Conservation (phyloP, 1,140 invertebrate species). For the Goniozus legneri region DNA sequence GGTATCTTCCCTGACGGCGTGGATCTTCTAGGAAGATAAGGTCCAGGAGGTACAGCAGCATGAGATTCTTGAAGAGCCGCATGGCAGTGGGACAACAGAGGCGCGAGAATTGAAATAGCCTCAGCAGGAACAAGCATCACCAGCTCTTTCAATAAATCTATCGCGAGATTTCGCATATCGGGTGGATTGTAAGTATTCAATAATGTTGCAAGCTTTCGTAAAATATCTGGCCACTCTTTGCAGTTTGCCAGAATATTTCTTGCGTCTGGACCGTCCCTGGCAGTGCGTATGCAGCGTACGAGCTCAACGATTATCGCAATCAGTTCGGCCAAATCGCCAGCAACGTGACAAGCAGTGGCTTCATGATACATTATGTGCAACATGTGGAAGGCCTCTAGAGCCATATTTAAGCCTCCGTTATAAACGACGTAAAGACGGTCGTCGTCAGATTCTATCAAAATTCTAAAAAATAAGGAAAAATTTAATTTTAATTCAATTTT, state of each 20-base stretch:
- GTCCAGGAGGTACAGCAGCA: slow-evolving; percentile 67
- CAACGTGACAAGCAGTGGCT: slow-evolving; percentile 83
- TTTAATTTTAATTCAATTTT: not conserved
- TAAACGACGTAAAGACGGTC: slow-evolving; percentile 85
- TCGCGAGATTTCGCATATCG: slow-evolving; percentile 74
- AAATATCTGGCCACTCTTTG: slow-evolving; percentile 83
- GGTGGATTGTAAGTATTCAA: slow-evolving; percentile 88
- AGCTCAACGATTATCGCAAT: slow-evolving; percentile 73
- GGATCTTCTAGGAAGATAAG: slow-evolving; percentile 70
- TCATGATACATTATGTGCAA: slow-evolving; percentile 92
- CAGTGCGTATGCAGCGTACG: slow-evolving; percentile 66
- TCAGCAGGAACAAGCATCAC: slow-evolving; percentile 79
- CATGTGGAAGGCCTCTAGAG: slow-evolving; percentile 86
- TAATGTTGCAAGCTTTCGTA: slow-evolving; percentile 79
- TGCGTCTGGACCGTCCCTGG: slow-evolving; percentile 64
- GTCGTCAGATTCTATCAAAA: slow-evolving; percentile 83
- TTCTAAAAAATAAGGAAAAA: slow-evolving; percentile 48
- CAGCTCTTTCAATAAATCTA: slow-evolving; percentile 82
- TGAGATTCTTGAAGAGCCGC: slow-evolving; percentile 74
- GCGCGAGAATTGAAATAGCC: slow-evolving; percentile 76
- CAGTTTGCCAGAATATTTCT: slow-evolving; percentile 61
- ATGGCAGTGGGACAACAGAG: slow-evolving; percentile 81
- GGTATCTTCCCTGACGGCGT: slow-evolving; percentile 59
- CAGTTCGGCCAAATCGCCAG: slow-evolving; percentile 78
- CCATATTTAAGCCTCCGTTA: slow-evolving; percentile 82